phyloP scores from a whole-genome alignment of 1,140 invertebrate species.

The Drosophila ficusphila region DNA sequence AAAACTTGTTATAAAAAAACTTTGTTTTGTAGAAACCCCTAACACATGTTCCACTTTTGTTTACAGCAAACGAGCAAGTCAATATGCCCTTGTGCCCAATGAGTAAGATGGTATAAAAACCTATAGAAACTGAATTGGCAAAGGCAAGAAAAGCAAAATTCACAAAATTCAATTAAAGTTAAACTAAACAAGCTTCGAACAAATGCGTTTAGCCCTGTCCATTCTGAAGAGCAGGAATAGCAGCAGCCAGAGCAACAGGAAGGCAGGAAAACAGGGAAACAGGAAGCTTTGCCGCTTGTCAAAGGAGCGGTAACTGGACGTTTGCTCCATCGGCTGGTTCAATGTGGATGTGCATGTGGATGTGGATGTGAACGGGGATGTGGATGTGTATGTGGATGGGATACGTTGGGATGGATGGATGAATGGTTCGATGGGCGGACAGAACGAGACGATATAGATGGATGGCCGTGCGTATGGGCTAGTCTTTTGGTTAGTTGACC shows the following conservation, averaged over 20 bases:
- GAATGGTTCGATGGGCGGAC: conserved; percentile 48
- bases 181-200: conserved; percentile 82
- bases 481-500: conserved; percentile 71
- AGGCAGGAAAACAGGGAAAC: conserved; percentile 18
- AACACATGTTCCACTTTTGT: conserved; percentile 3
- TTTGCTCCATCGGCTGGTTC: conserved; percentile 55
- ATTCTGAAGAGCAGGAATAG: conserved; percentile 28
- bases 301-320: conserved; percentile 69
- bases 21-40: neutral
- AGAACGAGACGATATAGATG: conserved; percentile 58
- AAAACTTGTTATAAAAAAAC: neutral
- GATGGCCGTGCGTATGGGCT: conserved; percentile 73
- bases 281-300: conserved; percentile 73
- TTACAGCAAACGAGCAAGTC: conserved; percentile 15
- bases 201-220: conserved; percentile 77
- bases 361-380: conserved; percentile 38
- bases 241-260: too few relatives aligned
- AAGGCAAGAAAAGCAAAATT: conserved; percentile 70
- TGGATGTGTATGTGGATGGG: conserved; percentile 54
- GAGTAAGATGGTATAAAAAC: conserved; percentile 39
- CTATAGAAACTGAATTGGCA: conserved; percentile 41
- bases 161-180: conserved; percentile 83
- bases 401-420: conserved; percentile 48
- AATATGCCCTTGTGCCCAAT: conserved; percentile 33
- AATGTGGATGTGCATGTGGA: too few relatives aligned